Percentiles rank a stretch among this genome's conserved stretches.
Evolutionary conservation across 1,140 invertebrate genomes (phyloP).

Genomic region (Ctenoplectra terminalis): DNA sequence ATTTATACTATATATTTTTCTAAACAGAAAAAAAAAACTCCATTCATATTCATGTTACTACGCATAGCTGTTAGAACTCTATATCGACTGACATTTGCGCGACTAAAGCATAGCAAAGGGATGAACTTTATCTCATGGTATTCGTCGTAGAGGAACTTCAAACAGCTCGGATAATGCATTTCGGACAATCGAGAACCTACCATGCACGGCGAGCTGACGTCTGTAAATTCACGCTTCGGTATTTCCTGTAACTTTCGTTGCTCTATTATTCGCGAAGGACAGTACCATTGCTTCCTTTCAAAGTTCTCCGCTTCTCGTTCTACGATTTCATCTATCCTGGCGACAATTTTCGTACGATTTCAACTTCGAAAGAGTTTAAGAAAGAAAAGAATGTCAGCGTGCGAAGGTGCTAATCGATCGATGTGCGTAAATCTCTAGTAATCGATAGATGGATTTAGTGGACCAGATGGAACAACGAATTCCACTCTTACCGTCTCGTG

Average conservation of each 20-base stretch:
- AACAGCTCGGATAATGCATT: not conserved
- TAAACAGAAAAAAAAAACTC: no score
- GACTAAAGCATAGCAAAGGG: not conserved
- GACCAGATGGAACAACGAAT: constrained; percentile 44
- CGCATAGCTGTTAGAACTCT: not conserved
- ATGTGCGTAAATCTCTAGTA: constrained; percentile 21
- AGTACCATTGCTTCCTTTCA: no score
- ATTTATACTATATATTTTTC: no score
- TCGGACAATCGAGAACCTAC: constrained; percentile 11
- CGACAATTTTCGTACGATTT: not conserved
- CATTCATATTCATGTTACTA: not conserved
- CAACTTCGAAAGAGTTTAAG: not conserved
- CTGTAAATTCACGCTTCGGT: not conserved
- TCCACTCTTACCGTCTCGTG: constrained; percentile 40
- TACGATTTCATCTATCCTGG: not conserved
- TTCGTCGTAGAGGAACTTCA: not conserved
- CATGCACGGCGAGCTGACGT: not conserved
- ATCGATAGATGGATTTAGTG: constrained; percentile 21
- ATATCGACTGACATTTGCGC: not conserved
- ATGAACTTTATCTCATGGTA: not conserved
- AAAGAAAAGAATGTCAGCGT: not conserved
- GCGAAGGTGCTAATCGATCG: not conserved
- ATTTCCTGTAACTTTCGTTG: not conserved
- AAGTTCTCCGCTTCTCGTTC: not conserved
- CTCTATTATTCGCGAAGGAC: not conserved